Base-by-base conservation (phyloP, 2,888 invertebrate species). In the Acleris cristana region DNA sequence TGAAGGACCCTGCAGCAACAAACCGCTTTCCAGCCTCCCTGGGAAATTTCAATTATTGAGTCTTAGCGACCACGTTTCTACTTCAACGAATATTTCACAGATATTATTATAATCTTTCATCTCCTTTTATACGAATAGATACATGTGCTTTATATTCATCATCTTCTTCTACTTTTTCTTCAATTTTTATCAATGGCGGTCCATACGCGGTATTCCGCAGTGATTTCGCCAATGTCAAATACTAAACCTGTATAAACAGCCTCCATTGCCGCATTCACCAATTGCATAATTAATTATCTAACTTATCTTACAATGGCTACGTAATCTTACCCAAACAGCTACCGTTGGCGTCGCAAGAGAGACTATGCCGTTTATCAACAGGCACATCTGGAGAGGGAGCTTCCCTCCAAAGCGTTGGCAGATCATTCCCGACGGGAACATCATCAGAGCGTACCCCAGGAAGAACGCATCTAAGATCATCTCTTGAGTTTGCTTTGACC, bases 371-470 rank as follows among this genome's bases (percentile, higher is more conserved):
- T 66, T 66, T 7, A 60, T 21, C 7, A 63, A 26, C 26, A 91
- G 76, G 0, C 88, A 83, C 2, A 76, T 45, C 0, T 79, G 74
- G n/a, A 83, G 76, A 2, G 95, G 76, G 60, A 86, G 84, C 66
- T 93, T 93, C 1, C 93, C 94, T 3, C 95, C 94, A 79, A 93
- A 89, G 2, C 82, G 81, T 70, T 93, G 93, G 1, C 94, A 93
- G 54, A 95, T 76, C 68, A 90, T 82, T 2, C 94, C 94, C 12
- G 90, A 84, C 0, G 86, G 84, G 21, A 88, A 76, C 70, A 87
- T 87, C 7, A 86, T 84, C 14, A 82, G 69, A 7, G 86, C 77
- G 70, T 89, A 89, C 26, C 88, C 88, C 80, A 85, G 87, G 73
- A 86, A 89, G 69, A 89, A 88, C 2, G 87, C 84, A 64, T 85